These are phyloP conservation scores for Halictus ligatus DNA, from an alignment of 2,888 invertebrate genomes.

Conservation along the genomic window DNA sequence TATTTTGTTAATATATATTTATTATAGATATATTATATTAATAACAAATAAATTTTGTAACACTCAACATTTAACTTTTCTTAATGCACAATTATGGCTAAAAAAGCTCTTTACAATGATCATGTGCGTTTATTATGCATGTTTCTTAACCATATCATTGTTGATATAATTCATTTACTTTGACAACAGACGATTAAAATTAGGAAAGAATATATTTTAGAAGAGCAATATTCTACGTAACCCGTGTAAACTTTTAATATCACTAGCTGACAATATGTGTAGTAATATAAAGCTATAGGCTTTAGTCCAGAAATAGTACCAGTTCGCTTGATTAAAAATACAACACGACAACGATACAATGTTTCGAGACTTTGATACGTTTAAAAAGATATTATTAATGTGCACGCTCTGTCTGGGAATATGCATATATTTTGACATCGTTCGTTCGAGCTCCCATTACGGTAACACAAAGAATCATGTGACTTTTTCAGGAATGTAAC, in stretches of 20 bases:
- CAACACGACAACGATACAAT: not conserved
- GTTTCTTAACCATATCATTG: not conserved
- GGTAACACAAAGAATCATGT: not conserved
- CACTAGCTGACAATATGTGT: conserved; percentile 15
- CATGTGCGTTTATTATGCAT: not conserved
- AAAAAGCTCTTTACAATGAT: not conserved
- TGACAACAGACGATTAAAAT: not conserved
- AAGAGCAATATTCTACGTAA: not conserved
- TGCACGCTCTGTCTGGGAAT: not conserved
- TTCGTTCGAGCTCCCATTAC: not conserved
- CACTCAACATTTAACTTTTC: not conserved
- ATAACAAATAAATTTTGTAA: not conserved
- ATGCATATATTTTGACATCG: not conserved
- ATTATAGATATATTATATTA: not conserved
- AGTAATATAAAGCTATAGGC: not conserved
- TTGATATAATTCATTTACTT: not conserved
- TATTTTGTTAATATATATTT: not conserved
- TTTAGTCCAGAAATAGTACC: not conserved
- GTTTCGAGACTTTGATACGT: not conserved
- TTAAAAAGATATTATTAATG: not conserved
- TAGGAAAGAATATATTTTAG: conserved; percentile 7
- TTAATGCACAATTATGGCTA: not conserved
- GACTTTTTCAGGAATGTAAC: not conserved
- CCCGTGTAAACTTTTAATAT: conserved; percentile 11
- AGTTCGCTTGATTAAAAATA: not conserved